Base-by-base conservation (phyloP, 2,888 invertebrate species). In the Tanypteryx hageni region DNA sequence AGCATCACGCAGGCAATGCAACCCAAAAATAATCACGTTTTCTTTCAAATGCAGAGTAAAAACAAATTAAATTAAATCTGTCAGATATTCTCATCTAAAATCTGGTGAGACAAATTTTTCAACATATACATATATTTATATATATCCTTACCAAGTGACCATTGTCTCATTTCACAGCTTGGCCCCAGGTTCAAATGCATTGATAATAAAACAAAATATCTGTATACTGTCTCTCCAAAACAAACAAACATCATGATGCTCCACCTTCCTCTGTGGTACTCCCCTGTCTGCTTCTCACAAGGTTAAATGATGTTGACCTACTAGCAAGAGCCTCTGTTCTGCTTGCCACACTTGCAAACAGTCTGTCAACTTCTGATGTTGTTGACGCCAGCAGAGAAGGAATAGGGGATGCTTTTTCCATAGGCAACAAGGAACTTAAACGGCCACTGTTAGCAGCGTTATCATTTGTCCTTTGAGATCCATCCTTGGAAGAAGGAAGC, bases 281-380 rank as follows among this genome's bases (percentile, higher is more conserved):
- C 31, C 92, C 92, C 31, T 93, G 93, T 68, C 93, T 86, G 22
- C 93, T 92, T 56, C 93, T 92, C 14, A 93, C 93, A n/a, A 93
- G 92, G 84, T 93, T 93, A 84, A 93, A 93, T 82, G 93, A 93
- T n/a, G 93, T 93, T 22, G 93, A 92, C 27, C 93, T 82, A 59
- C 91, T 93, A 13, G 93, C 93, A 13, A 93, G 86, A 10, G 93
- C 93, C 22, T 93, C 93, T 57, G 93, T 93, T 85, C 93, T 93
- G 64, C 93, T 93, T 8, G 93, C 93, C 61, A 93, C 93, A 59
- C 89, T 93, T 9, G 93, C 93, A 92, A 93, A 93, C 14, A 93
- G 89, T 83, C 92, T 93, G 81, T 93, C 93, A 44, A 93, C 92
- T 91, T 81, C 92, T 16, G 89, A 31, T n/a, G 64, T 89, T 68